Evolutionary conservation across 2,113 vertebrate genomes (phyloP).

Genomic region (Dromaius novaehollandiae): DNA sequence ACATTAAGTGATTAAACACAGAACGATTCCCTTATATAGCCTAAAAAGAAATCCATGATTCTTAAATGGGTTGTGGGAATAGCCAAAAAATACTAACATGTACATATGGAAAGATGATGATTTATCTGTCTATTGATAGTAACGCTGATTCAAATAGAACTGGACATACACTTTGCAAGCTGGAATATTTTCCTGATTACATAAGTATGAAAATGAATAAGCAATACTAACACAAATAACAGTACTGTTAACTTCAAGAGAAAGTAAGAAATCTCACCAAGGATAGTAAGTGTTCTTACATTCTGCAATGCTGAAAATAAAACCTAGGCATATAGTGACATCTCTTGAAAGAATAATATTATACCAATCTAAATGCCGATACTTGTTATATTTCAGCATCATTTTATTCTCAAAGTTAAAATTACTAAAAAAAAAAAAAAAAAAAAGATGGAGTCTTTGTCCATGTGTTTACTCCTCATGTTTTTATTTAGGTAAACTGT

Average conservation of each 20-base stretch:
- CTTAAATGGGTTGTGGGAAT: background rate
- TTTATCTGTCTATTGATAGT: background rate
- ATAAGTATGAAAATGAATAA: background rate
- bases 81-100: background rate
- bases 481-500: background rate
- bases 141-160: conserved; percentile 15
- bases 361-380: background rate
- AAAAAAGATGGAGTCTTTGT: background rate
- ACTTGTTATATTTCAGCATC: background rate
- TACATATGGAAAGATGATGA: background rate
- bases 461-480: background rate
- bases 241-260: background rate
- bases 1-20: background rate
- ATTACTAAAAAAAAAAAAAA: background rate
- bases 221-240: background rate
- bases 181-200: background rate
- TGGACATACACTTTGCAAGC: background rate
- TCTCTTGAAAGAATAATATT: background rate
- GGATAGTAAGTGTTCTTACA: background rate
- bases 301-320: conserved; percentile 5
- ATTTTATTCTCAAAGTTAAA: conserved; percentile 15
- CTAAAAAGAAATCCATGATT: background rate
- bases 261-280: background rate
- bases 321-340: background rate
- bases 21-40: background rate